These are phyloP conservation scores for Echiichthys vipera DNA, from an alignment of 2,797 vertebrate species.

Conservation along the genomic window DNA sequence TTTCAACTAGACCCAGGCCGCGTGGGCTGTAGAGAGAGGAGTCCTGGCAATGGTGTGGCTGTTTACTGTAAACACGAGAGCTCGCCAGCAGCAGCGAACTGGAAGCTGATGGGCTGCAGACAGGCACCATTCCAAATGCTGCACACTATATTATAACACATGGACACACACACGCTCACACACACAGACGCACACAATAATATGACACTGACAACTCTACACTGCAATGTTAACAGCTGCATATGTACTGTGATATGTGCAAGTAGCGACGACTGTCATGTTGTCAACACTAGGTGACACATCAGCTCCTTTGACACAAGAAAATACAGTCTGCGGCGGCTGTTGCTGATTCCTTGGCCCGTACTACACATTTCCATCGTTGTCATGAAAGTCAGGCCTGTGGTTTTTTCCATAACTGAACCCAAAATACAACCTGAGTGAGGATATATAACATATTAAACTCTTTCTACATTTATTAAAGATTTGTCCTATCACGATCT, in stretches of 20 bases:
- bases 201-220: constrained; percentile 14
- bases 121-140: constrained; percentile 28
- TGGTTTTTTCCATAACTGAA: no score
- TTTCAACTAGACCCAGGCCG: constrained; percentile 11
- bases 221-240: constrained; percentile 31
- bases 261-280: constrained; percentile 31
- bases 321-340: constrained; percentile 18
- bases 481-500: no score
- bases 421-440: no score
- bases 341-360: no score
- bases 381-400: no score
- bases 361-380: no score
- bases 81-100: constrained; percentile 24
- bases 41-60: constrained; percentile 30
- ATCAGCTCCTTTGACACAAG: constrained; percentile 1
- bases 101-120: constrained; percentile 46
- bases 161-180: not conserved
- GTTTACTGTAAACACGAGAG: constrained; percentile 14
- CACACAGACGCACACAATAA: not conserved
- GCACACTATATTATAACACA: constrained; percentile 18
- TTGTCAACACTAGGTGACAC: constrained; percentile 41
- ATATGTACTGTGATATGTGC: not conserved
- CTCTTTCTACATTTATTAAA: no score
- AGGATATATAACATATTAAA: no score
- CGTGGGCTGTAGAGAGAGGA: constrained; percentile 19